Percentiles rank a stretch among this genome's conserved stretches.
Conservation (phyloP, 2,888 invertebrate species). For the Caenorhabditis sulstoni region DNA sequence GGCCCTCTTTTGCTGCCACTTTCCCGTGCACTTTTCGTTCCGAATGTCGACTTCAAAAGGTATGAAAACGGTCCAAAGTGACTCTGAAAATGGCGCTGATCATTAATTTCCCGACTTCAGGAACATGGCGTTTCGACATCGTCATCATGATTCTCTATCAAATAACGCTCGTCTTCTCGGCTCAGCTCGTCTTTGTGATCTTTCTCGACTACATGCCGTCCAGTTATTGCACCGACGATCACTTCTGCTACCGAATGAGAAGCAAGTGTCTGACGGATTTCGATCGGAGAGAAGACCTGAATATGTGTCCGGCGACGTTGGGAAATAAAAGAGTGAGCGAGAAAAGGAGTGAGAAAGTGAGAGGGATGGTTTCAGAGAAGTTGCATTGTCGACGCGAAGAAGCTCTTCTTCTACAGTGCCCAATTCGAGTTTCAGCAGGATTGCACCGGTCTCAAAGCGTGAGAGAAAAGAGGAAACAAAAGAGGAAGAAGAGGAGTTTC, state of each 20-base stretch:
- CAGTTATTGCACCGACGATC: slow-evolving; percentile 37
- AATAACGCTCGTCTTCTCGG: slow-evolving; percentile 51
- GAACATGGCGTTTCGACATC: slow-evolving; percentile 56
- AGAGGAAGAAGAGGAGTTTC: too few relatives aligned
- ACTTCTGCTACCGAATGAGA: slow-evolving; percentile 47
- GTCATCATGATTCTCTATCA: slow-evolving; percentile 53
- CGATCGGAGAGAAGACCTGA: slow-evolving; percentile 14
- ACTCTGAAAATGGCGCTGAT: too few relatives aligned
- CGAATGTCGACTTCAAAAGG: neutral
- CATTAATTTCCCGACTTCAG: slow-evolving; percentile 1
- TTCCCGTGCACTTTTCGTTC: slow-evolving; percentile 1
- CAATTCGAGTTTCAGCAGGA: slow-evolving; percentile 57
- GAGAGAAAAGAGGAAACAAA: too few relatives aligned
- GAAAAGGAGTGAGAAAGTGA: neutral
- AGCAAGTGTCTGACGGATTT: slow-evolving; percentile 56
- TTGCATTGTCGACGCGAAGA: slow-evolving; percentile 37
- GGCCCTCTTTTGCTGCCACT: neutral
- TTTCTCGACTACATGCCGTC: slow-evolving; percentile 59
- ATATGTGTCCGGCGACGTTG: slow-evolving; percentile 29
- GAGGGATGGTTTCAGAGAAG: slow-evolving; percentile 30
- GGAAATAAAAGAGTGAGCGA: neutral
- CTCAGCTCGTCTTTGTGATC: slow-evolving; percentile 51
- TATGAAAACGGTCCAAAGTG: too few relatives aligned
- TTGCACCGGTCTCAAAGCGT: slow-evolving; percentile 18
- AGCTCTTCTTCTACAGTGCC: slow-evolving; percentile 41